phyloP scores from a whole-genome alignment of 2,888 invertebrate genomes.

The Phrixothrix hirtus region DNA sequence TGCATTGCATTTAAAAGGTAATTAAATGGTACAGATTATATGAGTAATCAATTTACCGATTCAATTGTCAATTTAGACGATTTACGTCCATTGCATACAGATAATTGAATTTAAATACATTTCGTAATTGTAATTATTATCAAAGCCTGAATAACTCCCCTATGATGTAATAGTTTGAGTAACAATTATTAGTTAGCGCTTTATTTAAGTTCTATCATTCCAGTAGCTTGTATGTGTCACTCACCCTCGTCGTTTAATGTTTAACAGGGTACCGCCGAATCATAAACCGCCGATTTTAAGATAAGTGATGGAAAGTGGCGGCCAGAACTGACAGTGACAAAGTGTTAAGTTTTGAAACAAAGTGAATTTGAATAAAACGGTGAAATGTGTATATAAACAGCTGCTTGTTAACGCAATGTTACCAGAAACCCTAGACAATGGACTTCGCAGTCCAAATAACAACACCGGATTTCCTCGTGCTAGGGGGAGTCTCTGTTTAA shows the following conservation, averaged over 20 bases:
- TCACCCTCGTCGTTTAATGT: constrained; percentile 27
- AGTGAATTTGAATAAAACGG: constrained; percentile 19
- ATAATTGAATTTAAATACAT: constrained; percentile 24
- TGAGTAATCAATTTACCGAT: constrained; percentile 15
- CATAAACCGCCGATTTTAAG: constrained; percentile 22
- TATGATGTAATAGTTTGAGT: neutral
- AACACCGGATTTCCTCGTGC: constrained; percentile 50
- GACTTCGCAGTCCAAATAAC: constrained; percentile 53
- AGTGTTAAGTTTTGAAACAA: constrained; percentile 14
- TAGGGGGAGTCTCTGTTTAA: constrained; percentile 52
- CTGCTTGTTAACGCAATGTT: constrained; percentile 40
- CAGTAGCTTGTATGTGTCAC: constrained; percentile 14
- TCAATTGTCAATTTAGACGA: constrained; percentile 10
- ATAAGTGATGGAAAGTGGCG: constrained; percentile 25
- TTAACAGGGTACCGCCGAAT: constrained; percentile 19
- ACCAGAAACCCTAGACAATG: constrained; percentile 52
- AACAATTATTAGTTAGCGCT: neutral
- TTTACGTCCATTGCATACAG: constrained; percentile 4
- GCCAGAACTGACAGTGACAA: constrained; percentile 24
- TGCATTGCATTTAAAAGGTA: constrained; percentile 6
- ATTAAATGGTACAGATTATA: constrained; percentile 11
- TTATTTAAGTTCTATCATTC: neutral
- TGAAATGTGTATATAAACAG: constrained; percentile 16
- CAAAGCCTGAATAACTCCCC: neutral
- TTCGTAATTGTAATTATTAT: constrained; percentile 18